Evolutionary conservation across 2,113 vertebrate species (phyloP), one percentile per base, ranked within the genome.

Genomic region (Cochlearius cochlearius): DNA sequence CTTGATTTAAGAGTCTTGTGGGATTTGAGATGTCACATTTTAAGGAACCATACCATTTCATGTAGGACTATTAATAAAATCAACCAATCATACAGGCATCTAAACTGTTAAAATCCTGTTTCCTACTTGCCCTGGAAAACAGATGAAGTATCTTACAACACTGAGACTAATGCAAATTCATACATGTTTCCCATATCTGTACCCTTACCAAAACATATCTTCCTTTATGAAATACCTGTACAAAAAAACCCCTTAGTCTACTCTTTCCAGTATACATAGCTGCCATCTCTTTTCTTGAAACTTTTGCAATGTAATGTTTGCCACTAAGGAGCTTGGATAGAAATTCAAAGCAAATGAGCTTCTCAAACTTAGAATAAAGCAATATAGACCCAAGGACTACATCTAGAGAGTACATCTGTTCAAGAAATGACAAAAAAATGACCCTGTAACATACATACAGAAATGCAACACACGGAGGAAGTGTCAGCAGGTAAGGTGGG

Each of bases 151-250:
- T 18, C 32, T 38, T 32, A 29, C 14, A 20, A 86, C 34, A 56
- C 10, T 0, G 1, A 69, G 39, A 58, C 29, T 32, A 78, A 53
- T 0, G 3, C 20, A 59, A 86, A 69, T 67, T 83, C 53, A n/a
- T 63, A 69, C 25, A 75, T 11, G 41, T 75, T 63, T 75, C 41
- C 32, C 9, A 5, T n/a, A 62, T 19, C n/a, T 43, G 30, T 62
- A 63, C 47, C 19, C 26, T 38, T 68, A 80, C 9, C 39, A 73
- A 89, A 60, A 73, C 6, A 26, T 17, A 36, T 7, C 8, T 73
- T 55, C 15, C 45, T 68, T 73, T 67, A 78, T 50, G 21, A 74
- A 76, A 64, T 36, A 80, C 6, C 29, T 59, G 23, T 59, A 53
- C 30, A 39, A 86, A 86, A 78, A 41, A 5, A 0, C 2, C 25